Evolutionary conservation across 2,113 vertebrate genomes (phyloP), one percentile per base, ranked within the genome.

Genomic region (Pantherophis guttatus): DNA sequence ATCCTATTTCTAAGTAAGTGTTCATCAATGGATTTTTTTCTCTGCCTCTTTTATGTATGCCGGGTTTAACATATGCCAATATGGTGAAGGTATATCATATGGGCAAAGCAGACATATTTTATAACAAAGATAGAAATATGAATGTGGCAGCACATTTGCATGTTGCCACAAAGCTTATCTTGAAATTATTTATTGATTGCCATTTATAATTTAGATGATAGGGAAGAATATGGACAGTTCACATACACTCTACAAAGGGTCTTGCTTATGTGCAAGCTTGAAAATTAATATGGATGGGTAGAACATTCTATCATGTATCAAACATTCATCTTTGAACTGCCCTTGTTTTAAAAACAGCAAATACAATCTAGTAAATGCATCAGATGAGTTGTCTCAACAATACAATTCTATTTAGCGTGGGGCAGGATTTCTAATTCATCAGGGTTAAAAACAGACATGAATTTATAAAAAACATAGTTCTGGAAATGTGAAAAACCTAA

Each of bases 1-100:
- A 99, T 96, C 99, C 99, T 1, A 99, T 99, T 97, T 99, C 99
- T 97, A 99, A 99, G 99, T 99, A 98, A 99, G 99, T 98, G 97
- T 96, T 93, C 90, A 57, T 53, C 19, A 89, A 88, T 95, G 17
- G 0, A 93, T 59, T 95, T 91, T 95, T 62, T 8, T 94, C 88
- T 91, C 85, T 92, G 1, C 91, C 0, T 48, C 11, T 94, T 23
- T 70, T 93, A 62, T 95, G 17, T 90, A 93, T 91, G 86, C 88
- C 65, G 2, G 44, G 58, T 19, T 12, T 23, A 26, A 29, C 33
- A 1, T 26, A 54, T 65, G 33, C 26, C 55, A 17, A 19, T 75
- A 6, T 29, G 59, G 0, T 23, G 5, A 93, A 86, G 53, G 17
- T 12, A 1, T 11, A 12, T 5, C 11, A 3, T 23, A 58, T 3